phyloP scores from a whole-genome alignment of 2,113 vertebrate genomes.

The Trachemys scripta region DNA sequence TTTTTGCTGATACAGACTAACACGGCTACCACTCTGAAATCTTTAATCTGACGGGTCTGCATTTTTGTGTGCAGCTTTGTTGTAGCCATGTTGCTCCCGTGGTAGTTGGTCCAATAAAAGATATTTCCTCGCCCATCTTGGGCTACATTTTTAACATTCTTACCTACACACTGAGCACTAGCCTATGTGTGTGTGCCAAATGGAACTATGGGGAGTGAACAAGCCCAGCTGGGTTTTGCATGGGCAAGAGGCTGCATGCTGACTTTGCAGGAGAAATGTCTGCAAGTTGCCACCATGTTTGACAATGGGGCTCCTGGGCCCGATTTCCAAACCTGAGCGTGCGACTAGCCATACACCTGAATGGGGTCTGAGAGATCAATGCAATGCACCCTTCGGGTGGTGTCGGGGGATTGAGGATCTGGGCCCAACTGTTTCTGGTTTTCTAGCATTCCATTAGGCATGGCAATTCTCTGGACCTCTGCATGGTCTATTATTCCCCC shows the following conservation, averaged over 20 bases:
- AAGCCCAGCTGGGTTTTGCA: fast-evolving
- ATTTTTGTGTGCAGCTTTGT: background rate
- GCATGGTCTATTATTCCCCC: fast-evolving
- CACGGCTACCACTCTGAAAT: too few species aligned
- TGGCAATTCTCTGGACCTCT: background rate
- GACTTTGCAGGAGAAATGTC: fast-evolving
- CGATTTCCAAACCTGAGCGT: background rate
- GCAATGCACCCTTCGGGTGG: background rate
- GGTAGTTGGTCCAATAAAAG: too few species aligned
- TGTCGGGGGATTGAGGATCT: background rate
- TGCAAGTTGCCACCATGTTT: too few species aligned
- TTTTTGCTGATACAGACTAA: too few species aligned
- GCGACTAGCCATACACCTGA: background rate
- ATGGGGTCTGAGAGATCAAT: background rate
- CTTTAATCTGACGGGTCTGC: background rate
- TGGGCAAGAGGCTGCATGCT: background rate
- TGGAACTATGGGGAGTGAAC: background rate
- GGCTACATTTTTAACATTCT: background rate
- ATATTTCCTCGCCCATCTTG: background rate
- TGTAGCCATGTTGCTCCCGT: background rate
- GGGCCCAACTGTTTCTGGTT: background rate
- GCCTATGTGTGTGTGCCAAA: background rate
- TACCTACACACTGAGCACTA: background rate
- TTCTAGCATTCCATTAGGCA: background rate
- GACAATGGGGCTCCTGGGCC: too few species aligned